A percentile compares a stretch with the other conserved stretches of the same genome.
Conservation (phyloP, 2,797 vertebrate genomes). For the Cygnus olor region DNA sequence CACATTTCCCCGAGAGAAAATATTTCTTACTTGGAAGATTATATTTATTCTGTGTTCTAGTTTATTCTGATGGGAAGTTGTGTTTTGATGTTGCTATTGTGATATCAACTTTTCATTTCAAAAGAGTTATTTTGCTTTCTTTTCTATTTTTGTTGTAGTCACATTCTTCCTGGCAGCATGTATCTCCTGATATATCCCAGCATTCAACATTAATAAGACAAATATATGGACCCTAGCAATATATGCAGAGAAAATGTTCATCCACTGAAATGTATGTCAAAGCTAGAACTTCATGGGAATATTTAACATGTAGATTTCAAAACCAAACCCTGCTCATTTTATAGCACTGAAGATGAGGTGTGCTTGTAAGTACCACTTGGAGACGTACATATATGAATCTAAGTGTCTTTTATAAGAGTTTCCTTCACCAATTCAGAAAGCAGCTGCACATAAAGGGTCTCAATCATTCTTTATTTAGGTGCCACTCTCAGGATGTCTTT, state of each 20-base stretch:
- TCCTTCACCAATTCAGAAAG: conserved; percentile 20
- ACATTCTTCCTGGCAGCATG: neutral
- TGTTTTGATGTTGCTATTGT: neutral
- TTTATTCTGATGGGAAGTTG: neutral
- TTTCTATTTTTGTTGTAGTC: neutral
- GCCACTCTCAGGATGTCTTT: conserved; percentile 24
- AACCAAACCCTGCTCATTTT: neutral
- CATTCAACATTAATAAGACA: neutral
- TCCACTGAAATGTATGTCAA: neutral
- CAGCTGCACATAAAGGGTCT: conserved; percentile 14
- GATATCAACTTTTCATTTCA: neutral
- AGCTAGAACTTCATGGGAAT: neutral
- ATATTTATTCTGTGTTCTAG: neutral
- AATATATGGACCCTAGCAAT: neutral
- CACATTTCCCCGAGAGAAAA: neutral
- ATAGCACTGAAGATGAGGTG: neutral
- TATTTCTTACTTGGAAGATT: neutral
- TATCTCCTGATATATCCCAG: neutral
- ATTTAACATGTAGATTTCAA: neutral
- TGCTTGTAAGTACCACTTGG: neutral
- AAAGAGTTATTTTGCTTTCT: neutral
- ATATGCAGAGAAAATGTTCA: neutral
- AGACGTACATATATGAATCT: neutral
- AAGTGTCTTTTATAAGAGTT: neutral
- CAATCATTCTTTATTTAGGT: conserved; percentile 40